Evolutionary conservation across 1,140 invertebrate genomes (phyloP), one percentile per base, ranked within the genome.

Genomic region (Zaprionus inermis): DNA sequence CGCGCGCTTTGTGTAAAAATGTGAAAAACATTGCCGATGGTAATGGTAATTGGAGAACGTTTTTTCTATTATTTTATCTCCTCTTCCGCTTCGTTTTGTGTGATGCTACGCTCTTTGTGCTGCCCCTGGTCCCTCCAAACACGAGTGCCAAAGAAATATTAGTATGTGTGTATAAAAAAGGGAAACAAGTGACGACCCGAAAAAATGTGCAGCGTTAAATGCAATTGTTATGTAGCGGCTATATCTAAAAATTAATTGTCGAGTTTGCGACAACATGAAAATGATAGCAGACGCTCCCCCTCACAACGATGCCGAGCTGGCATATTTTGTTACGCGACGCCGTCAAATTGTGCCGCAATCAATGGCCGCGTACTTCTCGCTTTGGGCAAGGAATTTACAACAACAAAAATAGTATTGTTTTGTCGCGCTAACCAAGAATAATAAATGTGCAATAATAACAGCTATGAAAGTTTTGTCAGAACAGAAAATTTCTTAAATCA

Each of bases 11-110:
- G 65, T 73, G 64, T 73, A 34, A 79, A 79, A 79, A 79, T 79
- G 78, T 82, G 78, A 74, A 80, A 88, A 72, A 79, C 73, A 80
- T 77, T 74, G 67, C 69, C 71, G 65, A 73, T 72, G 81, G 73
- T 89, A 79, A 84, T 82, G 83, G 84, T 88, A 88, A 88, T 89
- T 88, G 84, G 84, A 89, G 84, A 88, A 88, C 84, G 84, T 88
- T 90, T 90, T 89, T 86, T 79, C 77, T 79, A 79, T 79, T 88
- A 89, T 88, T 85, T 84, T 89, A 89, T 89, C 85, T 90, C 85
- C 85, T 89, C 86, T 81, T 85, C 82, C 84, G 82, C 80, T 89
- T 80, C 77, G 72, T 88, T 89, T 84, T 76, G 68, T 78, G 70
- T 80, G 72, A 54, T 76, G 72, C 73, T 76, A 73, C 78, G 61